Evolutionary conservation across 2,888 invertebrate genomes (phyloP).

Genomic region (Callinectes sapidus): DNA sequence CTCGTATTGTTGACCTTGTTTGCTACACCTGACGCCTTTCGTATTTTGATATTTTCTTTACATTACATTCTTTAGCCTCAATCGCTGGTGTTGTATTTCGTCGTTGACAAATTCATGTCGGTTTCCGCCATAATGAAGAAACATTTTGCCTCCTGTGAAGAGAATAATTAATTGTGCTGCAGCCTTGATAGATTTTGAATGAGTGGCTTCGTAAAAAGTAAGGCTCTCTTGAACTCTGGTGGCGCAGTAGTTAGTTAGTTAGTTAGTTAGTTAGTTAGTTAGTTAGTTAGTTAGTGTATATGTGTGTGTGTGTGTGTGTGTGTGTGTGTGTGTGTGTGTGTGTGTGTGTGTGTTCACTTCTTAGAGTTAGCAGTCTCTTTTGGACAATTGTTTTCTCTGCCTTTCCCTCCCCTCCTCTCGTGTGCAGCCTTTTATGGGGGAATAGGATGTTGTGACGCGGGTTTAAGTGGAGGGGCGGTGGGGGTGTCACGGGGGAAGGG

Average conservation of each 20-base stretch:
- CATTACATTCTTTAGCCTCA: too few species aligned
- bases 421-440: neutral
- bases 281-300: neutral
- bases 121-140: neutral
- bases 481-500: neutral
- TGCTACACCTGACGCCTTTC: too few species aligned
- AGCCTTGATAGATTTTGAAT: neutral
- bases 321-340: slow-evolving; percentile 1
- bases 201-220: neutral
- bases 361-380: neutral
- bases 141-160: neutral
- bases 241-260: neutral
- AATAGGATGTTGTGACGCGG: slow-evolving; percentile 15
- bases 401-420: neutral
- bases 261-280: too few species aligned
- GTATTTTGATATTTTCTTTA: too few species aligned
- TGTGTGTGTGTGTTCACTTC: neutral
- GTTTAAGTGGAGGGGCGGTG: neutral
- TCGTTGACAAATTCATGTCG: neutral
- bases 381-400: neutral
- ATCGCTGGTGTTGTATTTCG: neutral
- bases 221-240: neutral
- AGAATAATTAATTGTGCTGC: neutral
- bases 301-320: slow-evolving; percentile 29
- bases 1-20: too few species aligned